Evolutionary conservation across 2,888 invertebrate species (phyloP).

Genomic region (Abrostola tripartita): DNA sequence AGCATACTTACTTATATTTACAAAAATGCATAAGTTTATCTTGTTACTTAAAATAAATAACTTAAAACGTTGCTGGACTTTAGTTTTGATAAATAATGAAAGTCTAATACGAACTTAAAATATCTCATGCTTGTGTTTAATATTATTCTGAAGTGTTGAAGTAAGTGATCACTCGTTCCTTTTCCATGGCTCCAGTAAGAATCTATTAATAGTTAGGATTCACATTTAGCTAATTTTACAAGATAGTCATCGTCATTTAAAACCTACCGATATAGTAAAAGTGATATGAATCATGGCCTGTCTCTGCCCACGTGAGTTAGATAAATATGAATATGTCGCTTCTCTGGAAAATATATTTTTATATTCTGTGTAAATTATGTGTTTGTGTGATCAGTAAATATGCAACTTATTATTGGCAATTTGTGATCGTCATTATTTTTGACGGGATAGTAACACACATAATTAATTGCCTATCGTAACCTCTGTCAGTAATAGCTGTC

Average conservation of each 20-base stretch:
- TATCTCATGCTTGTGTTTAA: background rate
- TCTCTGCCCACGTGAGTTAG: slow-evolving; percentile 58
- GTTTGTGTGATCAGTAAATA: slow-evolving; percentile 35
- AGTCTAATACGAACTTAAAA: background rate
- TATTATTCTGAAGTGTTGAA: slow-evolving; percentile 1
- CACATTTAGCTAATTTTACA: slow-evolving; percentile 59
- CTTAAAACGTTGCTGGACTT: slow-evolving; percentile 3
- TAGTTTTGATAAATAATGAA: background rate
- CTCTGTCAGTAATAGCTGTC: slow-evolving; percentile 24
- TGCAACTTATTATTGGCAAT: slow-evolving; percentile 37
- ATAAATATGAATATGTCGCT: slow-evolving; percentile 55
- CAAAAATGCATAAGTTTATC: background rate
- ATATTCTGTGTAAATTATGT: slow-evolving; percentile 35
- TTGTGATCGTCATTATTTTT: slow-evolving; percentile 30
- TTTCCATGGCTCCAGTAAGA: slow-evolving; percentile 43
- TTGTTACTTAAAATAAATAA: slow-evolving; percentile 12
- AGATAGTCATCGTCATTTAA: slow-evolving; percentile 55
- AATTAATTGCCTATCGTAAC: slow-evolving; percentile 26
- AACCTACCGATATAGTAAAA: slow-evolving; percentile 60
- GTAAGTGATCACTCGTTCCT: slow-evolving; percentile 7
- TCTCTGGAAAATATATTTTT: slow-evolving; percentile 55
- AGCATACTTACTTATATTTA: slow-evolving; percentile 21
- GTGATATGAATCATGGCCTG: slow-evolving; percentile 61
- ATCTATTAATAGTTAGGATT: slow-evolving; percentile 48
- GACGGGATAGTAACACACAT: slow-evolving; percentile 22